Base-by-base conservation (phyloP, 1,140 invertebrate species). In the Drosophila nebulosa region DNA sequence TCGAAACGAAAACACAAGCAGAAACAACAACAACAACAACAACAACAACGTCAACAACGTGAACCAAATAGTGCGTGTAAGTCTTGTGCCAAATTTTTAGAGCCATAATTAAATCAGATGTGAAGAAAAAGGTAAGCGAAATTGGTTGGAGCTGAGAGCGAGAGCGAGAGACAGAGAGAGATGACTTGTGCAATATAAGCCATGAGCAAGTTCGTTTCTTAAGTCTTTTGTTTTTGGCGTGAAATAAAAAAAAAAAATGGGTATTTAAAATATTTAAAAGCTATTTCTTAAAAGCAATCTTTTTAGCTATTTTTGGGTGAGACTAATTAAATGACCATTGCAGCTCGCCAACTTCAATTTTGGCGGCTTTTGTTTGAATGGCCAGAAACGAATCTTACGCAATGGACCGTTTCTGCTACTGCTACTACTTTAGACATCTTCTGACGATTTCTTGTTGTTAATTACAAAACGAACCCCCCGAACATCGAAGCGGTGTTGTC, bases 71-170 rank as follows among this genome's bases (percentile, higher is more conserved):
- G 64, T 80, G 80, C 81, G 80, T 85, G 69, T 30, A 36, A 68
- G 30, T 52, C 42, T 27, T 70, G 68, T 70, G 62, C 59, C 18
- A 60, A 60, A 72, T 72, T 72, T 68, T 42, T 68, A 26, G 69
- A 52, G 60, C 64, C 56, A 63, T 86, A 85, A 86, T 84, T 85
- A 85, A 84, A 80, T 68, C 64, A 68, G 78, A 74, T 70, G 39
- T 68, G 52, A 64, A 46, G 57, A 52, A 52, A 62, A 58, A 51
- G 63, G 30, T 63, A 36, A 16, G 18, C 22, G 51, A 26, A 70
- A 22, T 22, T 32, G 27, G 9, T 18, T 27, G n/a, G n/a, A 57
- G 30, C 9, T 22, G 30, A 57, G 27, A 27, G 26, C 4, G 26
- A 26, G 26, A 26, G 26, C 21, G 6, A 21, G 12, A 55, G 26